Evolutionary conservation across 2,888 invertebrate genomes (phyloP).

Genomic region (Thymelicus lineola): DNA sequence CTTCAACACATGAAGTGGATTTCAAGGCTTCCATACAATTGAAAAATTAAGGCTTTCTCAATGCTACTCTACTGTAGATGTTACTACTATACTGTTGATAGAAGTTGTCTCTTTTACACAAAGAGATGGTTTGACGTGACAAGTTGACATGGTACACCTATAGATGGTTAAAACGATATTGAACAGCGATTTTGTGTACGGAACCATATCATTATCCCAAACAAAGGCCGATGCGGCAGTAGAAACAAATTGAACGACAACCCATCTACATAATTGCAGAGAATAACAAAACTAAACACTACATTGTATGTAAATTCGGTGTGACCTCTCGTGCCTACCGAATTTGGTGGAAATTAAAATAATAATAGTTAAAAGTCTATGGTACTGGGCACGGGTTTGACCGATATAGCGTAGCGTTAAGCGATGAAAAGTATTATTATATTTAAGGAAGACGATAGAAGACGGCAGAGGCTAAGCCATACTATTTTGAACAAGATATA

Average conservation of each 20-base stretch:
- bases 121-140: no score
- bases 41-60: no score
- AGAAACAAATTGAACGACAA: conserved; percentile 29
- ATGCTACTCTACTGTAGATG: no score
- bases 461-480: no score
- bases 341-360: conserved; percentile 38
- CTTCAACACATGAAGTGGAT: no score
- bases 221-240: conserved; percentile 22
- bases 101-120: no score
- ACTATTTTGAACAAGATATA: no score
- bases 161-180: conserved; percentile 1
- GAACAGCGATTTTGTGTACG: not conserved
- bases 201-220: conserved; percentile 1
- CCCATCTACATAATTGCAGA: conserved; percentile 34
- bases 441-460: no score
- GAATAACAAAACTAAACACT: conserved; percentile 31
- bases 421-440: not conserved
- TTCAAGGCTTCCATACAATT: no score
- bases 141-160: not conserved
- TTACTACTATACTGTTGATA: no score
- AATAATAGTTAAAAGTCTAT: conserved; percentile 33
- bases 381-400: conserved; percentile 1
- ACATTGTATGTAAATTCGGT: conserved; percentile 38
- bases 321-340: conserved; percentile 38
- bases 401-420: no score